Conservation (phyloP, 2,888 invertebrate species). For the Cancer borealis region DNA sequence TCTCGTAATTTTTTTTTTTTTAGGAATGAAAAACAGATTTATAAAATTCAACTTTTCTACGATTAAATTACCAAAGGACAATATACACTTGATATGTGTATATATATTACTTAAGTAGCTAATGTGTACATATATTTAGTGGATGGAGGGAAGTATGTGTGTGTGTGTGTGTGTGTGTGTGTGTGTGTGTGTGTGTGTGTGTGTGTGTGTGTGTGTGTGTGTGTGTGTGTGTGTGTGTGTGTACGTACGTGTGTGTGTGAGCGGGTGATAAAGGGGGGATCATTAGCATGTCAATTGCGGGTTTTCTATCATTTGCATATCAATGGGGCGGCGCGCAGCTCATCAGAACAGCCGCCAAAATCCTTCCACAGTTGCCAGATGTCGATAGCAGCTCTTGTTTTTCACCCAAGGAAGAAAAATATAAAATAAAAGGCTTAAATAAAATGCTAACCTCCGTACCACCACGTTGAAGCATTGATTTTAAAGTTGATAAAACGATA, state of each 20-base stretch:
- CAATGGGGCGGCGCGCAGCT: constrained; percentile 70
- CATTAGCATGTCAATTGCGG: constrained; percentile 72
- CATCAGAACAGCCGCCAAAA: constrained; percentile 69
- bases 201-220: constrained; percentile 5
- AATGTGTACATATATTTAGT: too few species aligned
- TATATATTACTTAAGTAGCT: not conserved
- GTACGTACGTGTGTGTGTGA: constrained; percentile 49
- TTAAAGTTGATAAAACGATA: not conserved
- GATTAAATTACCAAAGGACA: not conserved
- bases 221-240: constrained; percentile 39
- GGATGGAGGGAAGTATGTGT: not conserved
- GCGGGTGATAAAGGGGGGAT: constrained; percentile 65
- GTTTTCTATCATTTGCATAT: constrained; percentile 72
- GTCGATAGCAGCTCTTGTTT: constrained; percentile 36
- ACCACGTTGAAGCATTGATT: not conserved
- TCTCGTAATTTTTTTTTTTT: not conserved
- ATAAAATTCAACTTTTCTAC: not conserved
- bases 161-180: too few species aligned
- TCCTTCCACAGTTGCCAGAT: constrained; percentile 60
- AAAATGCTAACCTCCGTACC: not conserved
- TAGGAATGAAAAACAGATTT: not conserved
- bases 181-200: not conserved
- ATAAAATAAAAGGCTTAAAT: not conserved
- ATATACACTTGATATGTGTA: too few species aligned
- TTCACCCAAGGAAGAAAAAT: not conserved